Evolutionary conservation across 2,113 vertebrate genomes (phyloP).

Genomic region (Tetrax tetrax): DNA sequence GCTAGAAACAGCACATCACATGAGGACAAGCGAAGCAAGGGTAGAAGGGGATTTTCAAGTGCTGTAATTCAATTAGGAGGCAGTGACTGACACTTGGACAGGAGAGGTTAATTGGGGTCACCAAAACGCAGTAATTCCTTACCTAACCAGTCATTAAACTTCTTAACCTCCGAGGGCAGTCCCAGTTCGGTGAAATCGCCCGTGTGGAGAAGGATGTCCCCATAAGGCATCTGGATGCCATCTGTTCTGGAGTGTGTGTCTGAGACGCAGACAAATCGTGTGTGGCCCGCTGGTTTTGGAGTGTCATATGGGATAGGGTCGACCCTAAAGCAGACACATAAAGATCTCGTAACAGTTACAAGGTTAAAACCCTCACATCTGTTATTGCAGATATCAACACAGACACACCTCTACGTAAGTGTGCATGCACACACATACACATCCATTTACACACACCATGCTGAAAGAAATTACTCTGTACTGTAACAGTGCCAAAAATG

Average conservation of each 20-base stretch:
- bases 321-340: constrained; percentile 90
- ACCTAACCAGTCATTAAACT: constrained; percentile 99
- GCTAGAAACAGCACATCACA: constrained; percentile 66
- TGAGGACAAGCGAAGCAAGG: neutral
- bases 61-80: constrained; percentile 83
- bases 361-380: constrained; percentile 59
- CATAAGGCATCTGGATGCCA: constrained; percentile 99
- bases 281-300: constrained; percentile 96
- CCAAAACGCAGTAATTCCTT: constrained; percentile 84
- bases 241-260: constrained; percentile 99
- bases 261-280: constrained; percentile 96
- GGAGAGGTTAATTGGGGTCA: constrained; percentile 84
- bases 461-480: neutral
- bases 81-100: constrained; percentile 78
- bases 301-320: constrained; percentile 97
- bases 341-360: constrained; percentile 75
- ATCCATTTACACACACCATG: neutral
- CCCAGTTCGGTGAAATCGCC: constrained; percentile 99
- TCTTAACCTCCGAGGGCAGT: constrained; percentile 98
- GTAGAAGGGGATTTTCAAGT: constrained; percentile 65
- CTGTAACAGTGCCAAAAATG: neutral
- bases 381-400: constrained; percentile 34
- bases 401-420: neutral
- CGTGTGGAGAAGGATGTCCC: constrained; percentile 97
- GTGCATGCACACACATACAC: fast-evolving